Percentiles rank a stretch among this genome's conserved stretches.
These are phyloP conservation scores for Himalopsyche anomala DNA, from an alignment of 2,888 invertebrate species.

Conservation along the genomic window DNA sequence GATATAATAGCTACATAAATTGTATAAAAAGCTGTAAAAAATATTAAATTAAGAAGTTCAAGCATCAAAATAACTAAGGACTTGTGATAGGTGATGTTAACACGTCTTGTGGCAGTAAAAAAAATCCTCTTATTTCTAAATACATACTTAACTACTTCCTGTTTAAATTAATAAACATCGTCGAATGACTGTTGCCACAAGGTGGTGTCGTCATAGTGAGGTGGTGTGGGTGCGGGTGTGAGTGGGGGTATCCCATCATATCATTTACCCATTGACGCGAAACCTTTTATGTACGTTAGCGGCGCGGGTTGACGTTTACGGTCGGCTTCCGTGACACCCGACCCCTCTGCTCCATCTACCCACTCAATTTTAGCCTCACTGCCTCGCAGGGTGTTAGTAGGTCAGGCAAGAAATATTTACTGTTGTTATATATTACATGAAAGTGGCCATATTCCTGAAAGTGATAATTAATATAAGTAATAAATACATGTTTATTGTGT, in stretches of 20 bases:
- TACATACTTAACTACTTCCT: not conserved
- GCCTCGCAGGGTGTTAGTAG: not conserved
- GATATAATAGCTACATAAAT: too few species aligned
- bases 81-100: too few species aligned
- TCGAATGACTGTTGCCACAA: not conserved
- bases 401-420: too few species aligned
- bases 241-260: not conserved
- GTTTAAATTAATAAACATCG: slow-evolving; percentile 6
- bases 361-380: not conserved
- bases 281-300: slow-evolving; percentile 26
- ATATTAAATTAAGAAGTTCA: too few species aligned
- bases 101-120: too few species aligned
- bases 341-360: not conserved
- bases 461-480: too few species aligned
- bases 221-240: not conserved
- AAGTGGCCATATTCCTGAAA: too few species aligned
- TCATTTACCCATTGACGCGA: slow-evolving; percentile 34
- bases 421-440: too few species aligned
- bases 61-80: too few species aligned
- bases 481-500: too few species aligned
- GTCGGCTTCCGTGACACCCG: slow-evolving; percentile 22
- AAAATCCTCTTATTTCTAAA: too few species aligned
- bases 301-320: slow-evolving; percentile 13
- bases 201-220: not conserved
- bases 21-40: too few species aligned